These are phyloP conservation scores for Rhyzopertha dominica DNA, from an alignment of 1,140 invertebrate species.

Conservation along the genomic window DNA sequence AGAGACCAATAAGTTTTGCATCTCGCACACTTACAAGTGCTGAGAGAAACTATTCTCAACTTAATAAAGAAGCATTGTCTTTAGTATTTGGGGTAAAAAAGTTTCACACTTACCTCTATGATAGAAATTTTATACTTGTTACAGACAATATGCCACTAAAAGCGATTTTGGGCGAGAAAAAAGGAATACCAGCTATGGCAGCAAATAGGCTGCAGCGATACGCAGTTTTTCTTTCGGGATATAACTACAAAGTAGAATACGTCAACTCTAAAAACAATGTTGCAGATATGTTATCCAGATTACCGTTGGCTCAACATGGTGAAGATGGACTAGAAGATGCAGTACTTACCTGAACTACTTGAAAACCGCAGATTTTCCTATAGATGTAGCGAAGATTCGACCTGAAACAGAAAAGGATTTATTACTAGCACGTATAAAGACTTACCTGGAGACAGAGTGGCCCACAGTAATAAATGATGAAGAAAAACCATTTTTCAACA, in stretches of 20 bases:
- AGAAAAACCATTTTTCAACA: constrained; percentile 15
- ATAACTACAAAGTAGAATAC: constrained; percentile 40
- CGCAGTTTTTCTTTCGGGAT: constrained; percentile 37
- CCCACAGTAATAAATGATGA: constrained; percentile 14
- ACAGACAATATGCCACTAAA: constrained; percentile 51
- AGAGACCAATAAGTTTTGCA: constrained; percentile 46
- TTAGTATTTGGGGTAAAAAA: constrained; percentile 51
- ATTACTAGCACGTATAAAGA: too few relatives aligned
- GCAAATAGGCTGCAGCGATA: constrained; percentile 39
- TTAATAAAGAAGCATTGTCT: constrained; percentile 52
- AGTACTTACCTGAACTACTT: constrained; percentile 35
- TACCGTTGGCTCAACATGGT: too few relatives aligned
- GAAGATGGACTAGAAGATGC: constrained; percentile 19
- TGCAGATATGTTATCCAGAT: too few relatives aligned
- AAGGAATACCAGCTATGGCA: constrained; percentile 32
- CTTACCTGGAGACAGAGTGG: too few relatives aligned
- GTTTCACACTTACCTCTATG: constrained; percentile 52
- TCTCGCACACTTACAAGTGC: constrained; percentile 45
- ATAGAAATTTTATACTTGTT: constrained; percentile 47
- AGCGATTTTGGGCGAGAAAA: constrained; percentile 43
- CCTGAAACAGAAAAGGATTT: constrained; percentile 20
- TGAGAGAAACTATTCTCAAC: constrained; percentile 49
- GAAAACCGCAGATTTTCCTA: constrained; percentile 7
- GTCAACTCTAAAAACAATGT: too few relatives aligned
- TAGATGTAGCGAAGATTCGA: constrained; percentile 11